A percentile compares a stretch with the other conserved stretches of the same genome.
Evolutionary conservation across 2,113 vertebrate species (phyloP).

Genomic region (Centrocercus urophasianus): DNA sequence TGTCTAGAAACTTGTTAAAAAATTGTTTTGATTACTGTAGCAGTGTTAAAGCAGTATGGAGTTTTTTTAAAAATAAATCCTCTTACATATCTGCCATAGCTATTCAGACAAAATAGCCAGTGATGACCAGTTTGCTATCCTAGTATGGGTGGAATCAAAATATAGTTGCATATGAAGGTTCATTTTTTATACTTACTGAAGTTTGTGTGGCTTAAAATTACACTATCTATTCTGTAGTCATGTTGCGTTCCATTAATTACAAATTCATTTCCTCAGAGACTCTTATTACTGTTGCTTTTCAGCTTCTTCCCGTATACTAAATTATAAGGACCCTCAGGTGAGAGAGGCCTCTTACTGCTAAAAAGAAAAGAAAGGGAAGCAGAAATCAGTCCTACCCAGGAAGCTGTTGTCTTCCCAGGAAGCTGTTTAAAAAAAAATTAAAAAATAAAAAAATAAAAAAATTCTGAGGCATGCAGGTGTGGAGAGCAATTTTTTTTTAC

Average conservation of each 20-base stretch:
- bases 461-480: neutral
- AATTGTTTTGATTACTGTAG: neutral
- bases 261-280: neutral
- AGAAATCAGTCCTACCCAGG: neutral
- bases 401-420: neutral
- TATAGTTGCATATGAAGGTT: neutral
- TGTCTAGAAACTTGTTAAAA: neutral
- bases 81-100: neutral
- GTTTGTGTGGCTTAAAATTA: neutral
- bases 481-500: neutral
- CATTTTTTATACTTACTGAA: neutral
- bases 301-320: neutral
- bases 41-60: neutral
- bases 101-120: neutral
- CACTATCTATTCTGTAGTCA: neutral
- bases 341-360: neutral
- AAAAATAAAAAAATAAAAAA: no score
- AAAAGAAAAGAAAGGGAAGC: neutral
- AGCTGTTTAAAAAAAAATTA: neutral
- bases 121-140: neutral
- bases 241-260: neutral
- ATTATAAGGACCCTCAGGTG: neutral
- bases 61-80: neutral
- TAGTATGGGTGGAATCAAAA: neutral
- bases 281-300: neutral